Base-by-base conservation (phyloP, 2,113 vertebrate genomes). In the Tetrax tetrax region DNA sequence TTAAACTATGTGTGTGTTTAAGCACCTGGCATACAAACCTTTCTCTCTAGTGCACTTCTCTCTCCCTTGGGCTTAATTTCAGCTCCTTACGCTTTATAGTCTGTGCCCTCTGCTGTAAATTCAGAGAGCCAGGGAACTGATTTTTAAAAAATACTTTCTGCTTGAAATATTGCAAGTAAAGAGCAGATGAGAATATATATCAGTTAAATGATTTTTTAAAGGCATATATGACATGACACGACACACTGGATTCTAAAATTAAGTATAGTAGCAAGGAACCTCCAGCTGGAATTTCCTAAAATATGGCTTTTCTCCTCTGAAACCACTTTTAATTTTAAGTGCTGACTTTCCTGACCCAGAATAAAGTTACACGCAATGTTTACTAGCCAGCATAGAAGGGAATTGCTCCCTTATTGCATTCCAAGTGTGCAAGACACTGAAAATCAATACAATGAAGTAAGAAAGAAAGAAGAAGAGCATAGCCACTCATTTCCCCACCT, bases 241-340 rank as follows among this genome's bases (percentile, higher is more conserved):
- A 94, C 88, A 94, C 51, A 71, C 33, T 83, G 51, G 63, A 81
- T 89, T 94, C 93, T 89, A 90, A 93, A 96, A 95, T 94, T 68
- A 92, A 95, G 88, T 86, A 91, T 25, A 83, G 82, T 77, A 75
- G 87, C 87, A 91, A 93, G 93, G 83, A 94, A 95, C 45, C 29
- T 37, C 83, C 51, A 31, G 48, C 48, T 94, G 69, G 61, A 96
- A 89, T 94, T 89, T 96, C 83, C 69, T 95, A 95, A 97, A 95
- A 96, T 96, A 96, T 65, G 27, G 13, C 57, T 92, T 92, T 84
- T 20, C 37, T 95, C n/a, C 57, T 96, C 51, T 77, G 65, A 84
- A 95, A 72, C 76, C 65, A 94, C 94, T 96, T 95, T 96, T 96
- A 96, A 93, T 96, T 95, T 97, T 95, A 96, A 97, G 90, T 94